A percentile compares a stretch with the other conserved stretches of the same genome.
phyloP scores from a whole-genome alignment of 2,888 invertebrate species.

The Urechis unicinctus region DNA sequence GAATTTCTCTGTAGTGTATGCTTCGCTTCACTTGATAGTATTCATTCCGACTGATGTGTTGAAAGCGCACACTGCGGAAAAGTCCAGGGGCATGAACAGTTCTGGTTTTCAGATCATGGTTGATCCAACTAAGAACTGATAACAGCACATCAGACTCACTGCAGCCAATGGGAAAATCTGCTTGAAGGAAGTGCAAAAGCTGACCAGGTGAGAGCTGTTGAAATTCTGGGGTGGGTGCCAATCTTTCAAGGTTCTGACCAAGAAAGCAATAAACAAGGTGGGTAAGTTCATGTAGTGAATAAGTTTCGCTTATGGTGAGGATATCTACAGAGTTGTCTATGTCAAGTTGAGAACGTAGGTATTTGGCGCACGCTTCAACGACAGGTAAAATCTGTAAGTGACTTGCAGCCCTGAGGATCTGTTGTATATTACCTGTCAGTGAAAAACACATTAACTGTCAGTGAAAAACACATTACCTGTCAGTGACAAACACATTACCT shows the following conservation, averaged over 20 bases:
- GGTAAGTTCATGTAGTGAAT: slow-evolving; percentile 59
- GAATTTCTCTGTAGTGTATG: neutral
- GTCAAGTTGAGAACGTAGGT: slow-evolving; percentile 62
- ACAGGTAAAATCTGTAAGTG: slow-evolving; percentile 64
- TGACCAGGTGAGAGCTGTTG: slow-evolving; percentile 59
- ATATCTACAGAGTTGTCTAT: slow-evolving; percentile 69
- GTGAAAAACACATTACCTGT: too few relatives aligned
- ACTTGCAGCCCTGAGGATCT: slow-evolving; percentile 65
- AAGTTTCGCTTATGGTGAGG: slow-evolving; percentile 64
- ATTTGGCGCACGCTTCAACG: slow-evolving; percentile 63
- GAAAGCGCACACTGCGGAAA: slow-evolving; percentile 54
- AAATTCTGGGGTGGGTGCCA: slow-evolving; percentile 60
- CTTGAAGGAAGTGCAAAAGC: slow-evolving; percentile 59
- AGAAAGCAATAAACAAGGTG: slow-evolving; percentile 63
- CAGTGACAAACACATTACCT: neutral
- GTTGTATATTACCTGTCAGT: slow-evolving; percentile 58
- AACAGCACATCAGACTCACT: slow-evolving; percentile 59
- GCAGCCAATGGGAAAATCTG: slow-evolving; percentile 66
- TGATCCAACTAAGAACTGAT: slow-evolving; percentile 60
- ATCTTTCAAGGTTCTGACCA: slow-evolving; percentile 60
- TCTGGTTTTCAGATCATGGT: slow-evolving; percentile 49
- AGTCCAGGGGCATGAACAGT: slow-evolving; percentile 51
- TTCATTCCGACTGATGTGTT: slow-evolving; percentile 39
- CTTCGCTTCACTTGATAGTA: slow-evolving; percentile 7
- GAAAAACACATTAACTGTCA: neutral